phyloP scores from a whole-genome alignment of 2,888 invertebrate genomes.

The Thymelicus acteon region DNA sequence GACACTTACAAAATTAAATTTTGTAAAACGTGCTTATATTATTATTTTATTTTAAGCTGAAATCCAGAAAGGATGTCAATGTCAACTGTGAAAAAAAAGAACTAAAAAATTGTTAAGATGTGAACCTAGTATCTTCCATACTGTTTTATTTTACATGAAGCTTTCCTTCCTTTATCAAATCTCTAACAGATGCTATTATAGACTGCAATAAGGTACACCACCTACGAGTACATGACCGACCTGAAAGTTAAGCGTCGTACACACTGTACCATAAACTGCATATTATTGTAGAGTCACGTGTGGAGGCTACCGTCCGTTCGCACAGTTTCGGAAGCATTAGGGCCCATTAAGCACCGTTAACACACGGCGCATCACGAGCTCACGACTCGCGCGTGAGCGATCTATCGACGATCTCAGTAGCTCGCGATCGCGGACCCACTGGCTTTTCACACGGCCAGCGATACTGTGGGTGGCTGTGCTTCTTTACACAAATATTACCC shows the following conservation, averaged over 20 bases:
- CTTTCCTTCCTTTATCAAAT: too few species aligned
- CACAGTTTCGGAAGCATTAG: conserved; percentile 85
- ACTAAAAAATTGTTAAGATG: too few species aligned
- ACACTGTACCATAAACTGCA: conserved; percentile 64
- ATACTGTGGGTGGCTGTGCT: background rate
- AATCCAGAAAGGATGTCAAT: too few species aligned
- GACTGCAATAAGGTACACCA: too few species aligned
- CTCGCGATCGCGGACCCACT: conserved; percentile 62
- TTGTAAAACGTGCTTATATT: too few species aligned
- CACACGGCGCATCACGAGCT: conserved; percentile 79
- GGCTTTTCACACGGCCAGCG: conserved; percentile 73
- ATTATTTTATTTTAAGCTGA: too few species aligned
- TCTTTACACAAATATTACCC: too few species aligned
- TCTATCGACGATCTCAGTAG: conserved; percentile 82
- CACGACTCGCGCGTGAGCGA: conserved; percentile 78
- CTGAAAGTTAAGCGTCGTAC: conserved; percentile 66
- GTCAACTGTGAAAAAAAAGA: too few species aligned
- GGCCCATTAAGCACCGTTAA: conserved; percentile 84
- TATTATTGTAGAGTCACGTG: conserved; percentile 79
- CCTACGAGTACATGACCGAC: background rate
- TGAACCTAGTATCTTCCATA: too few species aligned
- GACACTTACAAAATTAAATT: too few species aligned
- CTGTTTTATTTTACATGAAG: too few species aligned
- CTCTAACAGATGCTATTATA: too few species aligned
- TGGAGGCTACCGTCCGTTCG: conserved; percentile 82